Conservation (phyloP, 2,888 invertebrate species). For the Amaurobius ferox region DNA sequence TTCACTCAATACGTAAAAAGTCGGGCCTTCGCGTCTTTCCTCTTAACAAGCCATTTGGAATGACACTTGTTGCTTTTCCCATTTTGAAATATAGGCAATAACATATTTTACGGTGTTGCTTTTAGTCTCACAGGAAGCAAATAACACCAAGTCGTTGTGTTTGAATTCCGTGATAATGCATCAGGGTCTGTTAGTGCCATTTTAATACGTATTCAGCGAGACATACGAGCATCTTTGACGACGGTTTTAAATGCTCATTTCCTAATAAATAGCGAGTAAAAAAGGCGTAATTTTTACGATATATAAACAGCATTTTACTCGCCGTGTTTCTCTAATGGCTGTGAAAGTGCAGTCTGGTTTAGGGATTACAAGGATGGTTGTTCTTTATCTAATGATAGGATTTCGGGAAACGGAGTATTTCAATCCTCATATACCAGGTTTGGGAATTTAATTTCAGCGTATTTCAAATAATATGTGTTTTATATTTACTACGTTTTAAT, state of each 20-base stretch:
- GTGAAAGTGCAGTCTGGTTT: too few relatives aligned
- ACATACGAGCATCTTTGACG: too few relatives aligned
- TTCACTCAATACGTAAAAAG: too few relatives aligned
- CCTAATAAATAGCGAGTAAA: conserved; percentile 47
- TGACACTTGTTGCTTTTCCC: conserved; percentile 7
- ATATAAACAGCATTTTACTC: conserved; percentile 15
- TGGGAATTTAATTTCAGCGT: too few relatives aligned
- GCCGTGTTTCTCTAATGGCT: background rate
- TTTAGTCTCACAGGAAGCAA: conserved; percentile 5
- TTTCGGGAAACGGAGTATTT: too few relatives aligned
- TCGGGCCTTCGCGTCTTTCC: too few relatives aligned
- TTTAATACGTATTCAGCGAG: conserved; percentile 30
- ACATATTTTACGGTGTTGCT: conserved; percentile 20
- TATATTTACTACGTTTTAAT: too few relatives aligned
- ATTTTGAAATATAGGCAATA: conserved; percentile 4
- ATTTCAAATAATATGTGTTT: too few relatives aligned
- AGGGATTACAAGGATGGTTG: too few relatives aligned
- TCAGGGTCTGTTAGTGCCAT: conserved; percentile 16
- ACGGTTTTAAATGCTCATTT: conserved; percentile 33
- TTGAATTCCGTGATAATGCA: background rate
- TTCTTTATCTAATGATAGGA: too few relatives aligned
- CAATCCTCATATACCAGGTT: too few relatives aligned
- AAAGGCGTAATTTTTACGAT: conserved; percentile 39
- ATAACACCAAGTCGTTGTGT: conserved; percentile 3
- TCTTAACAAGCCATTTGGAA: background rate